A percentile compares a stretch with the other conserved stretches of the same genome.
These are phyloP conservation scores for Cryptophagus acutangulus DNA, from an alignment of 2,888 invertebrate species.

Conservation along the genomic window DNA sequence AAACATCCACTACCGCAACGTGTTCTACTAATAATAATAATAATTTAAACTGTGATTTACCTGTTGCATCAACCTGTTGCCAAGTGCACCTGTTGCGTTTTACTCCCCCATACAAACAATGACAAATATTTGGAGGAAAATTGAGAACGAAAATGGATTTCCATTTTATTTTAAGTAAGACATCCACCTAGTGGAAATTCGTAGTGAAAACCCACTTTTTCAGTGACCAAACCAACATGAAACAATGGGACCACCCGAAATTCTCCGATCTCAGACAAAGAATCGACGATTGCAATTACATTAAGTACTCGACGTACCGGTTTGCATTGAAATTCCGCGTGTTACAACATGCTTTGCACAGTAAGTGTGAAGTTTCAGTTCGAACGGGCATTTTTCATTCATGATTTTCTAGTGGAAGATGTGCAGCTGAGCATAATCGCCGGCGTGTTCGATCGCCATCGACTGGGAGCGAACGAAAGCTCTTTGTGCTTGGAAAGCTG, in stretches of 20 bases:
- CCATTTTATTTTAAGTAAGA: slow-evolving; percentile 57
- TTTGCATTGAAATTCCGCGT: slow-evolving; percentile 67
- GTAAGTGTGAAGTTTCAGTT: slow-evolving; percentile 50
- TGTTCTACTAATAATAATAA: no score
- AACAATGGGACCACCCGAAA: slow-evolving; percentile 58
- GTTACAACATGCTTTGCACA: slow-evolving; percentile 59
- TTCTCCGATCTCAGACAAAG: slow-evolving; percentile 54
- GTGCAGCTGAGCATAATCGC: slow-evolving; percentile 54
- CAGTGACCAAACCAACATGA: slow-evolving; percentile 51
- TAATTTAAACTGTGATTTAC: background rate
- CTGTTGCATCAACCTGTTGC: no score
- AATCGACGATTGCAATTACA: slow-evolving; percentile 60
- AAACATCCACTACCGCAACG: no score
- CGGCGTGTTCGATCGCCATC: slow-evolving; percentile 68
- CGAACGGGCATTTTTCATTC: background rate
- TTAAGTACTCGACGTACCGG: slow-evolving; percentile 72
- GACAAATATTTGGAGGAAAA: slow-evolving; percentile 50
- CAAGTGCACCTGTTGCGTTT: slow-evolving; percentile 12
- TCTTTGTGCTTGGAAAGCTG: slow-evolving; percentile 61
- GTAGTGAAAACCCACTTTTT: slow-evolving; percentile 28
- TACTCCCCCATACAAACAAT: slow-evolving; percentile 14
- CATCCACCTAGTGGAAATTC: background rate
- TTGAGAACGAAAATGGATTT: slow-evolving; percentile 58
- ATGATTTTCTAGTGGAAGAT: slow-evolving; percentile 35
- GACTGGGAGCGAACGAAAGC: slow-evolving; percentile 64